Evolutionary conservation across 2,888 invertebrate species (phyloP).

Genomic region (Amblyteles armatorius): DNA sequence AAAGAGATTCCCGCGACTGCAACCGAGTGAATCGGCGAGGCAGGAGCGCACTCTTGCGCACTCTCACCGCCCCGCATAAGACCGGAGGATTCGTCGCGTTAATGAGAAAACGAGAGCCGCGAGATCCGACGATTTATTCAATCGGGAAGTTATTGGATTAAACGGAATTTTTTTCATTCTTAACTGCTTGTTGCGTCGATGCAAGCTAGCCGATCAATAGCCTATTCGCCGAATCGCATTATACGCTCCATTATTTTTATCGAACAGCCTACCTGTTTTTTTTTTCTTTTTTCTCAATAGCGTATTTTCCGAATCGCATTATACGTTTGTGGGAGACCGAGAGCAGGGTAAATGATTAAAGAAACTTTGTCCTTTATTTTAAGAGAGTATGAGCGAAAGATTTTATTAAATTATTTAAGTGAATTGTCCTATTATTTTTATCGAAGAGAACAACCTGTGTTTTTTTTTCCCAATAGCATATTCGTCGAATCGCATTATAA

Average conservation of each 20-base stretch:
- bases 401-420: too few relatives aligned
- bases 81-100: slow-evolving; percentile 57
- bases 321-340: neutral
- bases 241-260: neutral
- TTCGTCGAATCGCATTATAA: neutral
- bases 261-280: neutral
- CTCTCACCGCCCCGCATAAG: slow-evolving; percentile 40
- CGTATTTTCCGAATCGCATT: neutral
- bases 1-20: slow-evolving; percentile 35
- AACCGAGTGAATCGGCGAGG: slow-evolving; percentile 23
- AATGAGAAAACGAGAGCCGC: slow-evolving; percentile 73
- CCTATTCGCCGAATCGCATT: neutral
- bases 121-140: slow-evolving; percentile 68
- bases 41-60: slow-evolving; percentile 7
- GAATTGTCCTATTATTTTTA: neutral
- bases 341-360: too few relatives aligned
- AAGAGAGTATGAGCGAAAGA: too few relatives aligned
- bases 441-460: neutral
- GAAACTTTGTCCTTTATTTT: too few relatives aligned
- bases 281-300: neutral
- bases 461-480: neutral
- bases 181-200: neutral
- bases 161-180: slow-evolving; percentile 2
- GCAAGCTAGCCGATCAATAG: neutral
- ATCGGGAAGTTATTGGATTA: slow-evolving; percentile 48